phyloP scores from a whole-genome alignment of 1,140 invertebrate genomes.

The Drosophila ambigua region DNA sequence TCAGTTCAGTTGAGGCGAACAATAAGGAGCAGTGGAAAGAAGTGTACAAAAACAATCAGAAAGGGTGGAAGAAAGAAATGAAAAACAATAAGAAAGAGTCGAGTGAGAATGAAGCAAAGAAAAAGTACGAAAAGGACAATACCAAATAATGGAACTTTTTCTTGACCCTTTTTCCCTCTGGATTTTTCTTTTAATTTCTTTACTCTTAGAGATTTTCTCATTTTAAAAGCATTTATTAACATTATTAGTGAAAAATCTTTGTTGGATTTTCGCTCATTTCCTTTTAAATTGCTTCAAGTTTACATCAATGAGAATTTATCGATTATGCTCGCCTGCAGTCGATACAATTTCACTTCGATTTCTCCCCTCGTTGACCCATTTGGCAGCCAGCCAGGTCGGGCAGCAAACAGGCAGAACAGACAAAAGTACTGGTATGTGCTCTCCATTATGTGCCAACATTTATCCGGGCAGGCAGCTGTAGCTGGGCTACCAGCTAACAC shows the following conservation, averaged over 20 bases:
- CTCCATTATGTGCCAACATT: background rate
- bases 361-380: slow-evolving; percentile 61
- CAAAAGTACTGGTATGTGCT: slow-evolving; percentile 7
- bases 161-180: too few species aligned
- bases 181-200: too few species aligned
- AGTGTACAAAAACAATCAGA: slow-evolving; percentile 2
- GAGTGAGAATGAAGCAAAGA: too few species aligned
- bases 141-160: too few species aligned
- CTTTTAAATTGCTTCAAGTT: slow-evolving; percentile 27
- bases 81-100: background rate
- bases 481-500: background rate
- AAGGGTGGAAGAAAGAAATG: slow-evolving; percentile 2
- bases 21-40: slow-evolving; percentile 18
- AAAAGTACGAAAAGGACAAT: too few species aligned
- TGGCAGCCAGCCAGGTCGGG: slow-evolving; percentile 64
- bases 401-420: slow-evolving; percentile 27
- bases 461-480: slow-evolving; percentile 25
- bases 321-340: slow-evolving; percentile 48
- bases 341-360: slow-evolving; percentile 27
- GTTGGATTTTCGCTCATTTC: slow-evolving; percentile 31
- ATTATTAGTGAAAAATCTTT: slow-evolving; percentile 29
- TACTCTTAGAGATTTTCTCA: too few species aligned
- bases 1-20: slow-evolving; percentile 54
- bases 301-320: slow-evolving; percentile 48
- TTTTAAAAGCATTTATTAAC: slow-evolving; percentile 13